A percentile compares a stretch with the other conserved stretches of the same genome.
Conservation (phyloP, 1,140 invertebrate species). For the Diorhabda sublineata region DNA sequence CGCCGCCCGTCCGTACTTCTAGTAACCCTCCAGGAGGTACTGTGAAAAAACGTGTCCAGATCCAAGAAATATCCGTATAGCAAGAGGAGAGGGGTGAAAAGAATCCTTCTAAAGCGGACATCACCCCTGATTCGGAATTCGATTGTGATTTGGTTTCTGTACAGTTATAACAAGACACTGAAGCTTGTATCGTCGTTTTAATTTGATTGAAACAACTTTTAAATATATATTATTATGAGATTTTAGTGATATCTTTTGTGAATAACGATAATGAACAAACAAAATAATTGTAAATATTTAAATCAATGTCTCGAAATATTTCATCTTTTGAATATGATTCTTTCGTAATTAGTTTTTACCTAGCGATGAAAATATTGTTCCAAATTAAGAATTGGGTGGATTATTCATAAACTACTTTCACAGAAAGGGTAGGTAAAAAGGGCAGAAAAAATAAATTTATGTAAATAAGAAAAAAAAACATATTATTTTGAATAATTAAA, state of each 20-base stretch:
- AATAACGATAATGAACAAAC: neutral
- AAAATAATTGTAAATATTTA: neutral
- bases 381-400: too few species aligned
- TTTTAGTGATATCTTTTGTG: neutral
- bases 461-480: too few species aligned
- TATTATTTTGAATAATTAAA: too few species aligned
- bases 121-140: slow-evolving; percentile 35
- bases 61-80: slow-evolving; percentile 65
- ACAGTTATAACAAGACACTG: slow-evolving; percentile 39
- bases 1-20: slow-evolving; percentile 45
- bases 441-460: too few species aligned
- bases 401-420: too few species aligned
- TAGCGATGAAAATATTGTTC: neutral
- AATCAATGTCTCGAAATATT: neutral
- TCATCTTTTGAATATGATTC: neutral
- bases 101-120: slow-evolving; percentile 26
- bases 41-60: slow-evolving; percentile 62
- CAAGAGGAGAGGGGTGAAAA: slow-evolving; percentile 35
- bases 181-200: slow-evolving; percentile 13
- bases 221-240: neutral
- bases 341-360: neutral
- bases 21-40: slow-evolving; percentile 48
- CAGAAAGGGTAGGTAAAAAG: too few species aligned
- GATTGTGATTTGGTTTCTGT: slow-evolving; percentile 43
- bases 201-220: slow-evolving; percentile 1